Evolutionary conservation across 2,888 invertebrate species (phyloP).

Genomic region (Zeuzera pyrina): DNA sequence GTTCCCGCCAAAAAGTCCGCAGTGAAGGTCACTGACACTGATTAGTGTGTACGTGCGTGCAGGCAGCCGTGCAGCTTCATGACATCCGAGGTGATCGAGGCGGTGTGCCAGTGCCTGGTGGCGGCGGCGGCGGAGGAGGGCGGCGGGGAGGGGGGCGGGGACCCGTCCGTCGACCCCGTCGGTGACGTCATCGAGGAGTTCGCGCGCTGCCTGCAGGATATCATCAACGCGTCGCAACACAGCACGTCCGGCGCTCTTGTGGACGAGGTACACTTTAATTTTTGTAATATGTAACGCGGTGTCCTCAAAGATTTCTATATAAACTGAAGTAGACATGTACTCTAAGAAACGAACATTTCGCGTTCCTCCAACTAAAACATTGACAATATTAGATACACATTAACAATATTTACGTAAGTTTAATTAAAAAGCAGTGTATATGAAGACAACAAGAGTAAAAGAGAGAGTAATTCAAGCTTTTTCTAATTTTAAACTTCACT

Average conservation of each 20-base stretch:
- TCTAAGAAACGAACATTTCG: background rate
- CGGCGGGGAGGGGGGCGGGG: constrained; percentile 80
- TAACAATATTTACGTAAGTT: background rate
- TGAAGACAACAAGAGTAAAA: too few relatives aligned
- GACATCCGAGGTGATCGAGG: constrained; percentile 95
- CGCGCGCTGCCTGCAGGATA: constrained; percentile 93
- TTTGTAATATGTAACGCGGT: too few relatives aligned
- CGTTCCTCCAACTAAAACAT: background rate
- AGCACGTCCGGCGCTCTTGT: constrained; percentile 5
- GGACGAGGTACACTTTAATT: constrained; percentile 1
- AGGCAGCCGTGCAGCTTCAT: constrained; percentile 92
- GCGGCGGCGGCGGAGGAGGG: constrained; percentile 91
- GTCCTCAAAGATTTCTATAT: too few relatives aligned
- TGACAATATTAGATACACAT: background rate
- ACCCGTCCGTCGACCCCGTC: constrained; percentile 79
- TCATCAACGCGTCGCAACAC: constrained; percentile 78
- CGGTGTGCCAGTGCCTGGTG: constrained; percentile 94
- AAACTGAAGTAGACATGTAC: too few relatives aligned
- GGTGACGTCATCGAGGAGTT: constrained; percentile 92
- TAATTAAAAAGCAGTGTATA: background rate
- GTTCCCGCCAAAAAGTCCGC: too few relatives aligned
- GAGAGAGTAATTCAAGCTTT: too few relatives aligned
- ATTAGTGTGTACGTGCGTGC: constrained; percentile 7
- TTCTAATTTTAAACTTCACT: too few relatives aligned
- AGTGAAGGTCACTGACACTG: too few relatives aligned